Base-by-base conservation (phyloP, 2,797 vertebrate species). In the Heliangelus exortis region DNA sequence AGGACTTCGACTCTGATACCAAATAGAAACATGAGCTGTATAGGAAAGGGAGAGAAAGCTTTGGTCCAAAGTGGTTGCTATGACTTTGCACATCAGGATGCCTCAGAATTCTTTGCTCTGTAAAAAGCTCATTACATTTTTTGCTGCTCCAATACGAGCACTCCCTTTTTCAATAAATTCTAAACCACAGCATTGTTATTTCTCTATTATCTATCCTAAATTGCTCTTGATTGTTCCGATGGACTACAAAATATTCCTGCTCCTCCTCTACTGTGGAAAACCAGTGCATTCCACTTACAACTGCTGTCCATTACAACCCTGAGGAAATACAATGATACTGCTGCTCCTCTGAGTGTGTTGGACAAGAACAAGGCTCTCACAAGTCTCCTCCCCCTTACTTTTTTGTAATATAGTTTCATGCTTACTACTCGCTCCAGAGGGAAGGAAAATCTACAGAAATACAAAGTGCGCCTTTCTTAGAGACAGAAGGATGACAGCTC, bases 391-490 rank as follows among this genome's bases (percentile, higher is more conserved):
- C 21, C 31, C 13, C 33, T 84, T 83, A 15, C 9, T 62, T 72
- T 72, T 80, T 28, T 34, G 43, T 55, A 57, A 36, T 15, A 59
- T 1, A 69, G 21, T 54, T 63, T 66, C 13, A 47, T 51, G 75
- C 48, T 67, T 59, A 72, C 15, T 29, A 41, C 36, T 76, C 58
- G 48, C 17, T 20, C 13, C 6, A 0, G 0, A 66, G 10, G 7
- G 26, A 57, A 47, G 15, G 29, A 23, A 78, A 17, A 9, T 28
- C 48, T 33, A 41, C 54, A 57, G 45, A 62, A 57, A 80, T 3
- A 4, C 3, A 20, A 22, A 33, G 28, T 2, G 2, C 36, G 72
- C 6, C 26, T 54, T 58, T 3, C 7, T 33, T 15, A 41, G 0
- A 47, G 47, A 28, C 71, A 84, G 48, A 50, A 74, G 22, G 12